A percentile compares a stretch with the other conserved stretches of the same genome.
Conservation (phyloP, 2,113 vertebrate species). For the Coregonus clupeaformis region DNA sequence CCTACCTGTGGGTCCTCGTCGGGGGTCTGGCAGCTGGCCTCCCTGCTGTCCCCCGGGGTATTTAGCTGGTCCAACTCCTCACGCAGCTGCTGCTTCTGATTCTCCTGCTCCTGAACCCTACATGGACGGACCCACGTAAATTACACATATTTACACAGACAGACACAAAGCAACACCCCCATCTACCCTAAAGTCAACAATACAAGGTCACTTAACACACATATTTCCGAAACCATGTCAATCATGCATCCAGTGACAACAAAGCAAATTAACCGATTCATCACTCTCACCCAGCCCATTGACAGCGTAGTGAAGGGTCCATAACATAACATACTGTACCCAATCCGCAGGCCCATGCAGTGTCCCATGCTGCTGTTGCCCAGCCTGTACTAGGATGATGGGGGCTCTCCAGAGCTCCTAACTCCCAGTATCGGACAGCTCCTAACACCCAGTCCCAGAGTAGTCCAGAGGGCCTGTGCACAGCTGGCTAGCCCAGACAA, state of each 20-base stretch:
- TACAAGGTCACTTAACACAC: background rate
- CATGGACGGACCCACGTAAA: background rate
- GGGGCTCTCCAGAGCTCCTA: background rate
- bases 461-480: background rate
- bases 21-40: slow-evolving; percentile 73
- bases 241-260: slow-evolving; percentile 1
- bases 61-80: slow-evolving; percentile 74
- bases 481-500: slow-evolving; percentile 26
- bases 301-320: slow-evolving; percentile 30
- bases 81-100: slow-evolving; percentile 70
- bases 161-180: background rate
- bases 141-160: background rate
- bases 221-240: background rate
- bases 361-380: slow-evolving; percentile 65
- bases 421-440: slow-evolving; percentile 15
- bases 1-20: slow-evolving; percentile 58
- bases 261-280: background rate
- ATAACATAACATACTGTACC: slow-evolving; percentile 66
- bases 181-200: background rate
- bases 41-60: slow-evolving; percentile 65
- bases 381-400: no score
- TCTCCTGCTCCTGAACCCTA: slow-evolving; percentile 80
- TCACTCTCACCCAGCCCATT: background rate
- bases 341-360: slow-evolving; percentile 75
- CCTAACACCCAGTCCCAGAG: slow-evolving; percentile 5